Evolutionary conservation across 2,113 vertebrate species (phyloP).

Genomic region (Petromus typicus): DNA sequence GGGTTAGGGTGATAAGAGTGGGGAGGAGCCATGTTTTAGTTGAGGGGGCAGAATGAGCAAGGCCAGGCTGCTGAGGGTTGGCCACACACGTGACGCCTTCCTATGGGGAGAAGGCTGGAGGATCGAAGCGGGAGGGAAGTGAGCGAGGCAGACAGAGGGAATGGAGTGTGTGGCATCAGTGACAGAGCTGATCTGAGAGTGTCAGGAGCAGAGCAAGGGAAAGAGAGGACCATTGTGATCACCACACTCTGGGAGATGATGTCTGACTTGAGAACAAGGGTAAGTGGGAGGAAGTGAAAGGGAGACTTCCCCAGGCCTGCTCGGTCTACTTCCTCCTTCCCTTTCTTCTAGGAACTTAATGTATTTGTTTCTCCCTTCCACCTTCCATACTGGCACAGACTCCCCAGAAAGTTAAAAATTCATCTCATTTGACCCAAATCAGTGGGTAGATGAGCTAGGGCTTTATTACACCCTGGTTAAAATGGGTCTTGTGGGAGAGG

Average conservation of each 20-base stretch:
- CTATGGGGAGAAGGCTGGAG: background rate
- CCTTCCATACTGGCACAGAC: constrained; percentile 37
- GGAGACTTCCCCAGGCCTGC: background rate
- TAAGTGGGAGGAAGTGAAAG: background rate
- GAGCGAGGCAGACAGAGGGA: background rate
- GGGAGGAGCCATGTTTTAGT: background rate
- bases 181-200: rapidly evolving
- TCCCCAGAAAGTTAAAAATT: constrained; percentile 92
- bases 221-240: background rate
- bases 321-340: background rate
- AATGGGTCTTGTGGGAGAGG: constrained; percentile 68
- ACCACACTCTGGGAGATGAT: background rate
- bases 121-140: background rate
- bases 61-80: background rate
- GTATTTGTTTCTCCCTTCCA: constrained; percentile 47
- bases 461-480: constrained; percentile 53
- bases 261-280: background rate
- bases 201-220: too few species aligned
- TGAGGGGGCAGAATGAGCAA: background rate
- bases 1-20: rapidly evolving
- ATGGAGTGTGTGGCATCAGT: rapidly evolving
- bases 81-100: background rate
- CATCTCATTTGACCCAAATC: constrained; percentile 89
- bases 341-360: background rate
- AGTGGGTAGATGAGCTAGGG: constrained; percentile 60